phyloP scores from a whole-genome alignment of 53 echinoderm and acorn worm species.

The Hippasteria phrygiana region DNA sequence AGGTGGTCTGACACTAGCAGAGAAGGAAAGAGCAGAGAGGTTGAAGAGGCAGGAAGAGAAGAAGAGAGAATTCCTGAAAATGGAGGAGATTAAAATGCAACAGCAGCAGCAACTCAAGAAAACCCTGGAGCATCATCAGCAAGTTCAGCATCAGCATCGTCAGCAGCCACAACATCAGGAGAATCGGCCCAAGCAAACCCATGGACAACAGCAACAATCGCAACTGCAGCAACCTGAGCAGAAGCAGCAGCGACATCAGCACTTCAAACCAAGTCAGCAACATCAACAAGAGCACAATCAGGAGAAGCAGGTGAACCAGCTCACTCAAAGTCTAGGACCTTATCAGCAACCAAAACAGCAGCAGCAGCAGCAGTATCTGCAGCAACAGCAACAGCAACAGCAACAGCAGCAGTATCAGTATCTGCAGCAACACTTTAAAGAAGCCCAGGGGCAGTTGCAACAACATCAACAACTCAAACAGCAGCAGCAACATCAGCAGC shows the following conservation, averaged over 20 bases:
- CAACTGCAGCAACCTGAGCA: neutral
- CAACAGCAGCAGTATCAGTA: neutral
- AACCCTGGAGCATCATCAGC: neutral
- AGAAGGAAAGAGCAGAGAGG: constrained; percentile 79
- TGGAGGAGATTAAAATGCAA: constrained; percentile 71
- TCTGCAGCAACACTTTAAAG: neutral
- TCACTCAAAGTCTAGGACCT: too few relatives aligned
- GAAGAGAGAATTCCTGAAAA: constrained; percentile 81
- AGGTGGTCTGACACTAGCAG: constrained; percentile 62
- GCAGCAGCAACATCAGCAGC: neutral
- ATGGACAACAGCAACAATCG: neutral
- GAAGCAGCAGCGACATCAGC: neutral
- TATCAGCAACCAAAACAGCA: neutral
- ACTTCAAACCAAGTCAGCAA: too few relatives aligned
- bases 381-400: neutral
- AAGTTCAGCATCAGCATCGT: neutral
- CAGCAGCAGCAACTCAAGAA: neutral
- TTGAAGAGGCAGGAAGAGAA: constrained; percentile 90
- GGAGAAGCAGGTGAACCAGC: too few relatives aligned
- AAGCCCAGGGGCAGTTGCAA: neutral
- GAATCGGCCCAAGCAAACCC: neutral
- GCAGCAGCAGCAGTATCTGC: neutral
- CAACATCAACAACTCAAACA: neutral
- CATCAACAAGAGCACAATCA: too few relatives aligned
- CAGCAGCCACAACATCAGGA: neutral